A percentile compares a stretch with the other conserved stretches of the same genome.
Evolutionary conservation across 2,888 invertebrate species (phyloP).

Genomic region (Druceiella hillmani): DNA sequence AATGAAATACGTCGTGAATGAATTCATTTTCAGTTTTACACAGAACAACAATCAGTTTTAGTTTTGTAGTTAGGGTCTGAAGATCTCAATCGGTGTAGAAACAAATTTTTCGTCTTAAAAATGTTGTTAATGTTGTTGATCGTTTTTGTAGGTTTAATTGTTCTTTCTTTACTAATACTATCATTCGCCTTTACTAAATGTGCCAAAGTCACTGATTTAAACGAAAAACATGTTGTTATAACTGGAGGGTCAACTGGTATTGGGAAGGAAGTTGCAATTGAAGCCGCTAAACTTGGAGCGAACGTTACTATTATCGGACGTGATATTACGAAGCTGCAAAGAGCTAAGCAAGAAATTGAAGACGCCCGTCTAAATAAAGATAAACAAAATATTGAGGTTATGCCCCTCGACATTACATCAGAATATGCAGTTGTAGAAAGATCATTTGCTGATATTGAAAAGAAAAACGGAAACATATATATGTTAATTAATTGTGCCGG

Average conservation of each 20-base stretch:
- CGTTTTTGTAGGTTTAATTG: too few relatives aligned
- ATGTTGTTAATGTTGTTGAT: too few relatives aligned
- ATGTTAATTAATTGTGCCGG: slow-evolving; percentile 95
- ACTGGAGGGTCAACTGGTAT: slow-evolving; percentile 97
- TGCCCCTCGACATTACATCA: slow-evolving; percentile 64
- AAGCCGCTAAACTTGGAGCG: slow-evolving; percentile 76
- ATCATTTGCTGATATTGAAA: slow-evolving; percentile 56
- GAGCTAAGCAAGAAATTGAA: slow-evolving; percentile 53
- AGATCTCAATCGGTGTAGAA: too few relatives aligned
- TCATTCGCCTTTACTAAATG: too few relatives aligned
- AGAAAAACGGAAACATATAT: slow-evolving; percentile 71
- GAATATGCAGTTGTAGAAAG: slow-evolving; percentile 56
- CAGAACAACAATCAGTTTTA: too few relatives aligned
- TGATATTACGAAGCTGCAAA: slow-evolving; percentile 62
- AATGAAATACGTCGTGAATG: too few relatives aligned
- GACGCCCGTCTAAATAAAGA: slow-evolving; percentile 28
- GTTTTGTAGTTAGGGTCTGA: too few relatives aligned
- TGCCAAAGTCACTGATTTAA: slow-evolving; percentile 35
- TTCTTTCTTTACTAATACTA: too few relatives aligned
- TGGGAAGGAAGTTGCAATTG: slow-evolving; percentile 76
- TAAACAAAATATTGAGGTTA: slow-evolving; percentile 51
- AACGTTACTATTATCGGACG: slow-evolving; percentile 89
- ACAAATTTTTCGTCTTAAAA: too few relatives aligned
- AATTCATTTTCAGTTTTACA: too few relatives aligned
- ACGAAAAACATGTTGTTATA: slow-evolving; percentile 61